Evolutionary conservation across 2,888 invertebrate genomes (phyloP).

Genomic region (Drosophila setosimentum): DNA sequence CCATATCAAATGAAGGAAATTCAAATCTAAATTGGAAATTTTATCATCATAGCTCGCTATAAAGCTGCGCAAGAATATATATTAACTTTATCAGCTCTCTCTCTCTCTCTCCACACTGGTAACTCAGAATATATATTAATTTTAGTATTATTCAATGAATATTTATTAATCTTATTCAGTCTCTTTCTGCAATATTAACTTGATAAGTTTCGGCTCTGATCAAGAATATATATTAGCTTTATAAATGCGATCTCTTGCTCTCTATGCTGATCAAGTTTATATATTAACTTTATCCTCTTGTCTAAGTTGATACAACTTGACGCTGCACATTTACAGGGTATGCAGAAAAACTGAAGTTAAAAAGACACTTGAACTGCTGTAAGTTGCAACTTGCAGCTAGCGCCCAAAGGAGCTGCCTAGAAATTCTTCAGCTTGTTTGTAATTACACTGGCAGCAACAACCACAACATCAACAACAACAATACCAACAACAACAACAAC

Average conservation of each 20-base stretch:
- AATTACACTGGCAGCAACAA: constrained; percentile 63
- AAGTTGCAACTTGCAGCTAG: constrained; percentile 56
- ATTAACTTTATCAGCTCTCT: background rate
- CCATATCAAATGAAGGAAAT: background rate
- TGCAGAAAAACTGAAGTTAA: constrained; percentile 17
- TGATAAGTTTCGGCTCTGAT: background rate
- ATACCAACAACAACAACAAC: constrained; percentile 36
- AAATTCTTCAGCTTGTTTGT: constrained; percentile 76
- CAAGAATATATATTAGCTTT: background rate
- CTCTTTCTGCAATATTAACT: background rate
- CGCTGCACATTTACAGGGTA: background rate
- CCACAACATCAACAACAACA: constrained; percentile 44
- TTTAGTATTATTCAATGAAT: background rate
- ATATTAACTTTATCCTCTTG: background rate
- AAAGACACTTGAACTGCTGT: constrained; percentile 50
- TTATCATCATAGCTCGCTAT: background rate
- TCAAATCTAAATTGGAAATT: no score
- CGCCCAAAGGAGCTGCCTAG: constrained; percentile 78
- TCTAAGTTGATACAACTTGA: background rate
- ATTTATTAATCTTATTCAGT: background rate
- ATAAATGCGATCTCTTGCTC: background rate
- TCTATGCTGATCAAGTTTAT: background rate
- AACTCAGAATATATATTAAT: background rate
- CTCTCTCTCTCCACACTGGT: no score
- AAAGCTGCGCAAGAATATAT: background rate